phyloP scores from a whole-genome alignment of 2,797 vertebrate species.

The Manis crassicaudata region DNA sequence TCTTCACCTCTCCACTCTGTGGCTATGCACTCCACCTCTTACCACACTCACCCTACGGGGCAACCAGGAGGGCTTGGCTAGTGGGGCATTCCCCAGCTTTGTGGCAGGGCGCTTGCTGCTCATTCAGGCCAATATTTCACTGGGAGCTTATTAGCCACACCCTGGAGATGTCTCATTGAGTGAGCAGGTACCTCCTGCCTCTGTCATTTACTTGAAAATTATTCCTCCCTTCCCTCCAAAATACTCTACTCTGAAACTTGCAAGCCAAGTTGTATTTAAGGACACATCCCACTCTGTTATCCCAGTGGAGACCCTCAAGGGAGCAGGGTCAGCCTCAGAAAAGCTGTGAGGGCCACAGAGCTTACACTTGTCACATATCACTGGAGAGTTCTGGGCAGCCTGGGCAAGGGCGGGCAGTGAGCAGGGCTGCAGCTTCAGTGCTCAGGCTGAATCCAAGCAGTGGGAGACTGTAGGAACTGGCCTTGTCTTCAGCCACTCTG shows the following conservation, averaged over 20 bases:
- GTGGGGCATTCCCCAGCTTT: neutral
- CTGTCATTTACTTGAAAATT: neutral
- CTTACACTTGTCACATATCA: neutral
- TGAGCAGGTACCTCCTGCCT: neutral
- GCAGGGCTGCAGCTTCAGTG: neutral
- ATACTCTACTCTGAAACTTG: neutral
- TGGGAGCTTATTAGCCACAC: neutral
- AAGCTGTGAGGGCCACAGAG: neutral
- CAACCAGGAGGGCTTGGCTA: neutral
- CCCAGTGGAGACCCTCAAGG: neutral
- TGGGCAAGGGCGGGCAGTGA: no score
- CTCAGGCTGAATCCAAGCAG: neutral
- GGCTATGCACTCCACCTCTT: neutral
- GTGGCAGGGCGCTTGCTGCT: neutral
- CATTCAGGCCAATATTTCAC: neutral
- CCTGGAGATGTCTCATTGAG: neutral
- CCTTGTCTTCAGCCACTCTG: neutral
- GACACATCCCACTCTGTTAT: neutral
- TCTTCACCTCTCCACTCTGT: neutral
- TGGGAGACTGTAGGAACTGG: neutral
- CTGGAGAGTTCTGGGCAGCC: accelerated
- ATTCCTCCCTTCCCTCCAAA: neutral
- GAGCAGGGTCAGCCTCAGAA: neutral
- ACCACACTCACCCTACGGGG: accelerated
- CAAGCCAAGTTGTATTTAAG: neutral